phyloP scores from a whole-genome alignment of 2,888 invertebrate genomes.

The Drosophila merina region DNA sequence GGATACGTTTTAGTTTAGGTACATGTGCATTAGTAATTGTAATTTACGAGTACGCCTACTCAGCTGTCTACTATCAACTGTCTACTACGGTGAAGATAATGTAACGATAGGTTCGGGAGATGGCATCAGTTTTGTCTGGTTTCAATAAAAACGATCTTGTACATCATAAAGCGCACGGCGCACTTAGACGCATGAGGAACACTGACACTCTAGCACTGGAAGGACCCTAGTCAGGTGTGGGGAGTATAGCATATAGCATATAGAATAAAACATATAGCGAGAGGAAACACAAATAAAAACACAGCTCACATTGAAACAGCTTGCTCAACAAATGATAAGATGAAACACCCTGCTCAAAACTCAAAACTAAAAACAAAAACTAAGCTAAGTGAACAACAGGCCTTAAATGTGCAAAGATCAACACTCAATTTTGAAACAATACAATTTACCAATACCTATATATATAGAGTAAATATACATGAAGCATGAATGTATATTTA shows the following conservation, averaged over 20 bases:
- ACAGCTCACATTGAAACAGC: conserved; percentile 45
- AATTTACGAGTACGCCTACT: conserved; percentile 31
- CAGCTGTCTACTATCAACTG: conserved; percentile 37
- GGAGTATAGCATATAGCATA: conserved; percentile 11
- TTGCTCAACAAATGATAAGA: conserved; percentile 56
- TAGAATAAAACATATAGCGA: conserved; percentile 4
- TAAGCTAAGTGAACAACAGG: conserved; percentile 64
- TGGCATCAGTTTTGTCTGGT: conserved; percentile 78
- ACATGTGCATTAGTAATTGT: conserved; percentile 62
- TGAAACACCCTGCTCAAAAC: conserved; percentile 30
- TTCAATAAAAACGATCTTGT: conserved; percentile 62
- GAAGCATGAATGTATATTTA: conserved; percentile 35
- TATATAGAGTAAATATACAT: conserved; percentile 22
- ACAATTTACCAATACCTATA: conserved; percentile 43
- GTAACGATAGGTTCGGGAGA: conserved; percentile 21
- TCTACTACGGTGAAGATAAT: conserved; percentile 25
- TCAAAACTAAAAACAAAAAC: conserved; percentile 9
- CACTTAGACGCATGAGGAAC: conserved; percentile 18
- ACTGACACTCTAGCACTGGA: conserved; percentile 27
- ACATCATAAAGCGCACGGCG: conserved; percentile 42
- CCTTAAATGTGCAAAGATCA: conserved; percentile 79
- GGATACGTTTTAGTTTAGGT: conserved; percentile 69
- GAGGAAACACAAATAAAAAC: not conserved
- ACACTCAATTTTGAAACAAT: conserved; percentile 63
- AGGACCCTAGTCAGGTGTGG: conserved; percentile 16